Evolutionary conservation across 2,888 invertebrate genomes (phyloP).

Genomic region (Celastrina argiolus): DNA sequence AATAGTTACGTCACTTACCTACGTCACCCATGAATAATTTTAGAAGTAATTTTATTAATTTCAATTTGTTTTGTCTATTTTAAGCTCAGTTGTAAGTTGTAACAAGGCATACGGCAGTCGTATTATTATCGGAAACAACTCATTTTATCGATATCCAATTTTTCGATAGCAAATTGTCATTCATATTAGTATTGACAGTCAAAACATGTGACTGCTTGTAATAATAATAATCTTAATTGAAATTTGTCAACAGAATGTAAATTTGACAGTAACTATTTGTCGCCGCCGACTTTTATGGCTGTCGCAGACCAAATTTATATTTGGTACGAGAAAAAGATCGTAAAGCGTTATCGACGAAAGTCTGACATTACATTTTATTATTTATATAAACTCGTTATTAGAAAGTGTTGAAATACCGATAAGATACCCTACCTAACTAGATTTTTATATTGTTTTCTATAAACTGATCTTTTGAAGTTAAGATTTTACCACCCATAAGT

Average conservation of each 20-base stretch:
- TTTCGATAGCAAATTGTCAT: neutral
- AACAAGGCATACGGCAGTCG: too few species aligned
- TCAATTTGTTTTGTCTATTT: too few species aligned
- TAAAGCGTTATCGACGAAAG: slow-evolving; percentile 8
- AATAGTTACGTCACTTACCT: too few species aligned
- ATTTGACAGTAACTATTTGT: slow-evolving; percentile 12
- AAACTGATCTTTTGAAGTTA: neutral
- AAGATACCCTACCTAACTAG: neutral
- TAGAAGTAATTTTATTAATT: too few species aligned
- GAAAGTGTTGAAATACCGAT: slow-evolving; percentile 3
- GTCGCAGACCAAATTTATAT: neutral
- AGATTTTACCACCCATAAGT: neutral
- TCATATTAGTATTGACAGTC: neutral
- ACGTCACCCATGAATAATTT: too few species aligned
- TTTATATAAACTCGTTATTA: slow-evolving; percentile 9
- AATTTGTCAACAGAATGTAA: slow-evolving; percentile 19
- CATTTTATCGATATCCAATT: neutral
- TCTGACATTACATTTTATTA: slow-evolving; percentile 7
- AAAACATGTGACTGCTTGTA: neutral
- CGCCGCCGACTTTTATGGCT: slow-evolving; percentile 9
- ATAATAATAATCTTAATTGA: neutral
- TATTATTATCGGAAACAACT: neutral
- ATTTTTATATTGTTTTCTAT: slow-evolving; percentile 5
- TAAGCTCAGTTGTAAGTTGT: too few species aligned
- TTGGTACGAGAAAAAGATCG: neutral